A percentile compares a stretch with the other conserved stretches of the same genome.
Conservation (phyloP, 1,140 invertebrate species). For the Adelges cooleyi region DNA sequence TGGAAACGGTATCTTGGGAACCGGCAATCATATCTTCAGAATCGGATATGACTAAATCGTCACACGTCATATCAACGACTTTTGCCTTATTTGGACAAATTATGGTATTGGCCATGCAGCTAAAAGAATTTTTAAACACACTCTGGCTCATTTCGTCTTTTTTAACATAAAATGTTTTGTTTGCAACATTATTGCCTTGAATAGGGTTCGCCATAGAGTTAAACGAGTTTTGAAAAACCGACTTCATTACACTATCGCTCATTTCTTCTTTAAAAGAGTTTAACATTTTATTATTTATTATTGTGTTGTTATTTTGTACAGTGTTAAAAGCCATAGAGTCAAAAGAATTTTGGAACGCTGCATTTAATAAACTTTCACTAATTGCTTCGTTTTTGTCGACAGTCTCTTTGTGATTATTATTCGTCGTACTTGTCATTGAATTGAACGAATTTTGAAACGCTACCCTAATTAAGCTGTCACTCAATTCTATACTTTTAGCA, state of each 20-base stretch:
- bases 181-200: too few species aligned
- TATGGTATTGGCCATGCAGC: conserved; percentile 27
- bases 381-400: neutral
- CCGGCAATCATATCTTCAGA: conserved; percentile 23
- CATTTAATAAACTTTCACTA: conserved; percentile 13
- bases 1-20: conserved; percentile 10
- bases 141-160: neutral
- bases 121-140: conserved; percentile 29
- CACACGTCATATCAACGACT: neutral
- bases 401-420: too few species aligned
- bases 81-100: neutral
- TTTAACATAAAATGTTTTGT: too few species aligned
- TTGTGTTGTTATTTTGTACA: too few species aligned
- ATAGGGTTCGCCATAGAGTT: conserved; percentile 24
- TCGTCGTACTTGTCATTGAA: neutral
- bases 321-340: conserved; percentile 18
- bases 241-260: conserved; percentile 15
- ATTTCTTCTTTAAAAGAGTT: neutral
- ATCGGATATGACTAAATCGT: conserved; percentile 3
- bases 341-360: conserved; percentile 29
- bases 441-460: conserved; percentile 18
- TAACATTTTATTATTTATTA: too few species aligned
- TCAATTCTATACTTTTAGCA: neutral
- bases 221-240: conserved; percentile 29
- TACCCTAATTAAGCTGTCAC: conserved; percentile 1